Percentiles rank a stretch among this genome's conserved stretches.
These are phyloP conservation scores for Pangasianodon gigas DNA, from an alignment of 2,113 vertebrate species.

Conservation along the genomic window DNA sequence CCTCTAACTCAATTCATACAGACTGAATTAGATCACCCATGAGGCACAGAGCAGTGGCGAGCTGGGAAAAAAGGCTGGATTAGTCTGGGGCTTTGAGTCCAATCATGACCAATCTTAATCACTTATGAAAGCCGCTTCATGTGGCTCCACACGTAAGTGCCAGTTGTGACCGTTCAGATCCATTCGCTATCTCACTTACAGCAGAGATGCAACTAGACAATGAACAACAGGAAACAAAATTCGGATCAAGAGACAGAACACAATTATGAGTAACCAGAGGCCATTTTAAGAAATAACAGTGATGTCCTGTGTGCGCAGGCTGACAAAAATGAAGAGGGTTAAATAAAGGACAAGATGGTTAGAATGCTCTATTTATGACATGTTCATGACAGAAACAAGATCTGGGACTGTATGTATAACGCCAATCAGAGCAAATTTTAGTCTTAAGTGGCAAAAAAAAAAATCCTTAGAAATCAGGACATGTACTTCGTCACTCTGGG, in stretches of 20 bases:
- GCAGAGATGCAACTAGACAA: slow-evolving; percentile 50
- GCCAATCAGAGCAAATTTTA: neutral
- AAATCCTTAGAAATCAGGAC: neutral
- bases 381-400: neutral
- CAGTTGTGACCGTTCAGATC: slow-evolving; percentile 41
- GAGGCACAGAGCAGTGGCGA: slow-evolving; percentile 49
- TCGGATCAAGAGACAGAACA: slow-evolving; percentile 48
- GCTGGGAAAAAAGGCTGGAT: slow-evolving; percentile 53
- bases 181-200: slow-evolving; percentile 50
- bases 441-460: neutral
- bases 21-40: slow-evolving; percentile 61
- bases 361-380: neutral
- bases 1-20: slow-evolving; percentile 48
- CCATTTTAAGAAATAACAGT: slow-evolving; percentile 73
- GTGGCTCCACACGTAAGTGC: slow-evolving; percentile 17
- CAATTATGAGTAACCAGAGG: slow-evolving; percentile 71
- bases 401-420: neutral
- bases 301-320: slow-evolving; percentile 60
- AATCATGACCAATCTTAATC: slow-evolving; percentile 46
- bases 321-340: slow-evolving; percentile 29
- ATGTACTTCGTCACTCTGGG: neutral
- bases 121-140: slow-evolving; percentile 35
- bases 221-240: slow-evolving; percentile 68
- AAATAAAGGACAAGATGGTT: neutral
- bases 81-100: slow-evolving; percentile 42